Evolutionary conservation across 2,113 vertebrate genomes (phyloP).

Genomic region (Gadus macrocephalus): DNA sequence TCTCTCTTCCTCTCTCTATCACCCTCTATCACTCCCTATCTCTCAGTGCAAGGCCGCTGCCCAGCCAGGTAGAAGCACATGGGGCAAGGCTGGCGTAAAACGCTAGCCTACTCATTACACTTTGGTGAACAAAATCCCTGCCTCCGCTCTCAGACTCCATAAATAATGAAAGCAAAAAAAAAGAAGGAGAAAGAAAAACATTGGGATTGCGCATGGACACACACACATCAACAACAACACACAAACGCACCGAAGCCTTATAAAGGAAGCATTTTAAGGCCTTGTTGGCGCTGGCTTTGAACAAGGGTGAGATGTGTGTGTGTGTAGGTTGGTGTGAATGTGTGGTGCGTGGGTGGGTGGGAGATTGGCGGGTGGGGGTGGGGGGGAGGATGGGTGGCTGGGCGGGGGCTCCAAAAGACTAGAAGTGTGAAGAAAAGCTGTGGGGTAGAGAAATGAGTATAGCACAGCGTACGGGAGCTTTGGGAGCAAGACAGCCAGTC

Average conservation of each 20-base stretch:
- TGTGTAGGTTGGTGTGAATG: background rate
- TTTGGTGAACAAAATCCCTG: conserved; percentile 62
- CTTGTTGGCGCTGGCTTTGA: too few relatives aligned
- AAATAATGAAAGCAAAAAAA: conserved; percentile 57
- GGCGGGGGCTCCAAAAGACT: too few relatives aligned
- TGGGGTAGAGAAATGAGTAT: too few relatives aligned
- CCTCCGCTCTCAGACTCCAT: conserved; percentile 60
- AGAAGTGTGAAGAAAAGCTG: too few relatives aligned
- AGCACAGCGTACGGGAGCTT: too few relatives aligned
- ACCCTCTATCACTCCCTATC: too few relatives aligned
- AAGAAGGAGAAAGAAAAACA: conserved; percentile 52
- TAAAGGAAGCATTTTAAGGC: too few relatives aligned
- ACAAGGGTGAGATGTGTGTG: background rate
- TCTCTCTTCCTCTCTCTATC: too few relatives aligned
- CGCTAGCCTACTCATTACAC: conserved; percentile 50
- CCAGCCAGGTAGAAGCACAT: conserved; percentile 62
- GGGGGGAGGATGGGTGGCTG: too few relatives aligned
- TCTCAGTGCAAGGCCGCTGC: conserved; percentile 38
- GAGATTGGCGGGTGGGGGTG: background rate
- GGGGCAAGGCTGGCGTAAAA: conserved; percentile 43
- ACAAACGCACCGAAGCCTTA: background rate
- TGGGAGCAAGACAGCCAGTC: too few relatives aligned
- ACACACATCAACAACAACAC: background rate
- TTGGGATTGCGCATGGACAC: conserved; percentile 42
- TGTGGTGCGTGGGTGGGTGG: background rate